Evolutionary conservation across 2,888 invertebrate species (phyloP).

Genomic region (Apotomis turbidana): DNA sequence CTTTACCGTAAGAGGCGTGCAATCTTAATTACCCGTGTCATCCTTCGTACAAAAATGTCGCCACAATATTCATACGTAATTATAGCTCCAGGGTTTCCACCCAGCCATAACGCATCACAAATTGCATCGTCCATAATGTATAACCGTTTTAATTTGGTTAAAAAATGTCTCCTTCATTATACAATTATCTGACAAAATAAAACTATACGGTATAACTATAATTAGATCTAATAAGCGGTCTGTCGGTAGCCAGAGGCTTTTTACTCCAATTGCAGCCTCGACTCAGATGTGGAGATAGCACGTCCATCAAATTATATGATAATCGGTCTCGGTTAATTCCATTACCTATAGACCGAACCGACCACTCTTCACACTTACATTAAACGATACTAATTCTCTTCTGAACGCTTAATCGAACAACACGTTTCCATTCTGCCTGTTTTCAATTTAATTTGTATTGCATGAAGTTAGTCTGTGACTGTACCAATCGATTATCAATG

Average conservation of each 20-base stretch:
- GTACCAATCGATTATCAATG: slow-evolving; percentile 34
- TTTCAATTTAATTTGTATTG: background rate
- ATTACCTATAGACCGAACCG: slow-evolving; percentile 53
- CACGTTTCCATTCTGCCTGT: slow-evolving; percentile 10
- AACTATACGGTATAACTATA: slow-evolving; percentile 54
- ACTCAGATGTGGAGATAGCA: slow-evolving; percentile 54
- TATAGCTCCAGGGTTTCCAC: slow-evolving; percentile 28
- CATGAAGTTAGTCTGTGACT: slow-evolving; percentile 26
- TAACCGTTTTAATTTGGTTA: slow-evolving; percentile 38
- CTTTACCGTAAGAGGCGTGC: background rate
- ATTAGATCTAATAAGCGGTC: slow-evolving; percentile 59
- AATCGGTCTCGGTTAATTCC: slow-evolving; percentile 63
- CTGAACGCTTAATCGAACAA: background rate
- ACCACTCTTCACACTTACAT: slow-evolving; percentile 46
- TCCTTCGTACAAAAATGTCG: slow-evolving; percentile 31
- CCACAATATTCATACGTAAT: slow-evolving; percentile 28
- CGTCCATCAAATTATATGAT: slow-evolving; percentile 67
- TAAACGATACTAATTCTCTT: slow-evolving; percentile 33
- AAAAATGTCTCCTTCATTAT: slow-evolving; percentile 41
- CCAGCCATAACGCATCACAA: slow-evolving; percentile 28
- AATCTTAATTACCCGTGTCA: slow-evolving; percentile 15
- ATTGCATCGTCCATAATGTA: slow-evolving; percentile 36
- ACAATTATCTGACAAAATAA: slow-evolving; percentile 40
- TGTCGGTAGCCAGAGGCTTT: slow-evolving; percentile 54
- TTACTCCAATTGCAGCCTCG: slow-evolving; percentile 55